Evolutionary conservation across 2,888 invertebrate species (phyloP).

Genomic region (Malthinus flaveolus): DNA sequence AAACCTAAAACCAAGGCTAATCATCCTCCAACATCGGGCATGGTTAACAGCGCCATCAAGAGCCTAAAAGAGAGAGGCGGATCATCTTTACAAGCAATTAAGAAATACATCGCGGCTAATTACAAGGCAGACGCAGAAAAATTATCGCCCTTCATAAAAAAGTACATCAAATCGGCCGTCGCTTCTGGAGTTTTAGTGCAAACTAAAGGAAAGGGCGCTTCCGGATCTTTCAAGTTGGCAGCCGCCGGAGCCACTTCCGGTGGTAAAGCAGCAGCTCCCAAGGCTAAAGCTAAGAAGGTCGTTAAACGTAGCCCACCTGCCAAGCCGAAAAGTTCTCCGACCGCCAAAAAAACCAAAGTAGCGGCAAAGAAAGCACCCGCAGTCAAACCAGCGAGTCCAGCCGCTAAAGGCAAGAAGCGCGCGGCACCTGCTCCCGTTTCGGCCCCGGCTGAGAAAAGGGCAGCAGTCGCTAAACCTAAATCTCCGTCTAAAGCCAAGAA

Average conservation of each 20-base stretch:
- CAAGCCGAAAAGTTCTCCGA: constrained; percentile 27
- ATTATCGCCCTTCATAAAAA: constrained; percentile 62
- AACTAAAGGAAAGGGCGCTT: constrained; percentile 61
- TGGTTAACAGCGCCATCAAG: constrained; percentile 63
- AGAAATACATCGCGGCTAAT: constrained; percentile 64
- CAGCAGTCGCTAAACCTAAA: constrained; percentile 5
- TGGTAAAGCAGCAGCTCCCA: constrained; percentile 13
- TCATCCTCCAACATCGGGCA: constrained; percentile 58
- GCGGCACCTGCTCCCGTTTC: not conserved
- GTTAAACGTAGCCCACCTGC: constrained; percentile 11
- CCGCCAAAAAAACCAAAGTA: not conserved
- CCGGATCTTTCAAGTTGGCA: constrained; percentile 57
- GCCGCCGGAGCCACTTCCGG: constrained; percentile 29
- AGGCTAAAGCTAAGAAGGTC: constrained; percentile 9
- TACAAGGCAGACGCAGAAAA: constrained; percentile 65
- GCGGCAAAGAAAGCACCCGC: constrained; percentile 21
- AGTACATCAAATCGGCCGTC: constrained; percentile 62
- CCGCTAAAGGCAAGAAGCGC: constrained; percentile 7
- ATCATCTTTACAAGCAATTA: constrained; percentile 62
- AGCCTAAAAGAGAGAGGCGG: constrained; percentile 62
- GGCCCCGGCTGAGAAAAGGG: constrained; percentile 53
- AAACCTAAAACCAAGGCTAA: constrained; percentile 21
- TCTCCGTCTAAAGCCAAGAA: not conserved
- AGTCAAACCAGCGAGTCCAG: constrained; percentile 33
- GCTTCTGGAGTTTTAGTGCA: constrained; percentile 58